Conservation (phyloP, 2,888 invertebrate genomes). For the Chelonus formosanus region DNA sequence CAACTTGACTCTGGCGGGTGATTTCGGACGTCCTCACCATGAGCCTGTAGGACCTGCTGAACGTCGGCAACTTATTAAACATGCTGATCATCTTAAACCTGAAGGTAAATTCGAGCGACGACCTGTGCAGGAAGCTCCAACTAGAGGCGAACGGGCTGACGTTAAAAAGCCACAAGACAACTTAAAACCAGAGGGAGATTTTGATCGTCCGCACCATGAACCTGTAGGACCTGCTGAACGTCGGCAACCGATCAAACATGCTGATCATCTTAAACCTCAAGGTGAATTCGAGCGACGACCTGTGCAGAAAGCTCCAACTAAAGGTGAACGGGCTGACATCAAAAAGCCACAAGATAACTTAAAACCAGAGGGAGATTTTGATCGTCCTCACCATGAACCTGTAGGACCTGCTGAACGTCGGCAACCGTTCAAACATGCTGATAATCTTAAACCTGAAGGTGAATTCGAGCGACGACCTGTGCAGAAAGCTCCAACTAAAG, state of each 20-base stretch:
- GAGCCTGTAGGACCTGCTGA: conserved; percentile 65
- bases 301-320: conserved; percentile 55
- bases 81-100: conserved; percentile 70
- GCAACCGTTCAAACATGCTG: conserved; percentile 67
- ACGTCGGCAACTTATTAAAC: conserved; percentile 58
- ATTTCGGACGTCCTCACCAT: conserved; percentile 66
- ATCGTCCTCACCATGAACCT: conserved; percentile 47
- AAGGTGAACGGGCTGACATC: conserved; percentile 69
- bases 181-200: conserved; percentile 65
- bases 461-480: conserved; percentile 68
- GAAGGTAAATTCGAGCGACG: conserved; percentile 62
- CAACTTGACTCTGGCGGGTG: conserved; percentile 68
- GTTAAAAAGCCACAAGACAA: conserved; percentile 62
- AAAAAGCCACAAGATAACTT: conserved; percentile 65
- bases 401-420: conserved; percentile 68
- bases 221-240: conserved; percentile 63
- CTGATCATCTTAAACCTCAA: conserved; percentile 65
- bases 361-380: conserved; percentile 59
- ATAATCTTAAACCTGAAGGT: conserved; percentile 73
- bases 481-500: conserved; percentile 70
- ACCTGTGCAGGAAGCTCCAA: conserved; percentile 60
- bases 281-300: conserved; percentile 62
- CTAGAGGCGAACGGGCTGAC: conserved; percentile 65
- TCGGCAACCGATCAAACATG: conserved; percentile 55
- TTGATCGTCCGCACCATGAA: conserved; percentile 65